Evolutionary conservation across 2,113 vertebrate genomes (phyloP).

Genomic region (Ceyx melanurus): DNA sequence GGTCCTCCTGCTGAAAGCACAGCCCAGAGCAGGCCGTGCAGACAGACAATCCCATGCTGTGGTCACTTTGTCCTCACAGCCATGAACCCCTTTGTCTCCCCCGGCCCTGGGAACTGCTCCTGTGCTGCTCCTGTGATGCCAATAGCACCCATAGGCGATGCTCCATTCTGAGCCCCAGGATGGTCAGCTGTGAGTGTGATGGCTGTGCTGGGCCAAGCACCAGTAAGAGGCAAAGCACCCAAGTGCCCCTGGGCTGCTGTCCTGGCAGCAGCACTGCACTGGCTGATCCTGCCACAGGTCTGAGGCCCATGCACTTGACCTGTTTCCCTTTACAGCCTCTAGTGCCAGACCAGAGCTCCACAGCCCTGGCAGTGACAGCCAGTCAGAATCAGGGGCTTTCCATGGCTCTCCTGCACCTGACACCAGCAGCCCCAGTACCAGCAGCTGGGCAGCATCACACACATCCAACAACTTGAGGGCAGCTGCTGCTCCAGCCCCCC

Average conservation of each 20-base stretch:
- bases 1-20: constrained; percentile 15
- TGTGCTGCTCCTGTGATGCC: neutral
- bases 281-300: neutral
- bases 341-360: neutral
- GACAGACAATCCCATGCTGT: neutral
- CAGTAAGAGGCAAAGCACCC: neutral
- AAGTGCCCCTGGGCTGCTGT: neutral
- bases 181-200: neutral
- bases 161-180: accelerated
- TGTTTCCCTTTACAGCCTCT: neutral
- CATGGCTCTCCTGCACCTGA: no score
- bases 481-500: neutral
- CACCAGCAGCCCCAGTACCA: neutral
- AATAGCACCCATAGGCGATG: neutral
- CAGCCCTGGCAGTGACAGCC: neutral
- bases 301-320: neutral
- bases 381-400: neutral
- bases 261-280: neutral
- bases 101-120: neutral
- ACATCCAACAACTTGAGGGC: no score
- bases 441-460: no score
- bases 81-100: accelerated
- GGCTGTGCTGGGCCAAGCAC: neutral
- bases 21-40: neutral
- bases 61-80: neutral